These are phyloP conservation scores for Sphinx pinastri DNA, from an alignment of 2,888 invertebrate species.

Conservation along the genomic window DNA sequence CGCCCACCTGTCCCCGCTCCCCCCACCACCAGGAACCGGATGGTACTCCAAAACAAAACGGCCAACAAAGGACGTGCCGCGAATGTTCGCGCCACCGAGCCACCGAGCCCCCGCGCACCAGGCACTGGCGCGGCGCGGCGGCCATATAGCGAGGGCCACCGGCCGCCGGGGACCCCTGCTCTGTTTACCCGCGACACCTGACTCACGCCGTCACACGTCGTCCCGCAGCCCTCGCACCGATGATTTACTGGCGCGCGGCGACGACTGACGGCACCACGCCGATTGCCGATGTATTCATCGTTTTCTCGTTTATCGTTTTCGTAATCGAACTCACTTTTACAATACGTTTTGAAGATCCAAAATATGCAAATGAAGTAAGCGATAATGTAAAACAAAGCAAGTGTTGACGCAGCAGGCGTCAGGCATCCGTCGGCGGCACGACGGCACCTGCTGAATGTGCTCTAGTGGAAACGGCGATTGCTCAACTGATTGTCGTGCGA, in stretches of 20 bases:
- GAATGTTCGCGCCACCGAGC: constrained; percentile 77
- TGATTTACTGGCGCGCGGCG: constrained; percentile 46
- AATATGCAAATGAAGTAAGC: constrained; percentile 56
- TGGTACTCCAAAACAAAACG: constrained; percentile 83
- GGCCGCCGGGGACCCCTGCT: constrained; percentile 56
- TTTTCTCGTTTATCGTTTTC: too few relatives aligned
- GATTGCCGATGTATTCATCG: constrained; percentile 20
- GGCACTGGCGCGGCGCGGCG: constrained; percentile 41
- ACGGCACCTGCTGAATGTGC: constrained; percentile 65
- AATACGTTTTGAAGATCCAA: constrained; percentile 51
- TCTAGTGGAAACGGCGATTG: constrained; percentile 67
- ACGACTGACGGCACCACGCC: constrained; percentile 35
- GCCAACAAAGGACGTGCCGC: constrained; percentile 83
- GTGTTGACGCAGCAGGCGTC: constrained; percentile 54
- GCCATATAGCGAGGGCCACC: constrained; percentile 59
- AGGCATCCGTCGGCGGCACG: constrained; percentile 44
- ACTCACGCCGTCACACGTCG: constrained; percentile 55
- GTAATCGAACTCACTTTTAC: constrained; percentile 44
- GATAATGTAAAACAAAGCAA: constrained; percentile 57
- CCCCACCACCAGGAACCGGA: constrained; percentile 82
- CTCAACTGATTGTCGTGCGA: constrained; percentile 67
- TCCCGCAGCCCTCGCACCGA: constrained; percentile 46
- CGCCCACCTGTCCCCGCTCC: constrained; percentile 80
- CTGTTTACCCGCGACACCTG: constrained; percentile 72
- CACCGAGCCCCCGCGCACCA: constrained; percentile 61